phyloP scores from a whole-genome alignment of 1,140 invertebrate genomes.

The Pseudomyrmex gracilis region DNA sequence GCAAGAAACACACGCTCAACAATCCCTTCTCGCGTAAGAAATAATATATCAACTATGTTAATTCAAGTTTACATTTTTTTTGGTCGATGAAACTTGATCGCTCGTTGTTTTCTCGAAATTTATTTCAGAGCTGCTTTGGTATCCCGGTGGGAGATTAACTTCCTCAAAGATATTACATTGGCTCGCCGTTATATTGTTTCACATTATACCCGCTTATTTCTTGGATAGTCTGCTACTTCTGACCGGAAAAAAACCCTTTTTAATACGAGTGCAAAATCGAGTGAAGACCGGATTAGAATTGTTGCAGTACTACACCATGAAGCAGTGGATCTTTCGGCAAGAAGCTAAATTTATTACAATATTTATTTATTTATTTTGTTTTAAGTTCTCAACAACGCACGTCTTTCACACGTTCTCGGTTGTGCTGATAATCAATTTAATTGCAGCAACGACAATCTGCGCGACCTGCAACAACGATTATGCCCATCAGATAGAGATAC shows the following conservation, averaged over 20 bases:
- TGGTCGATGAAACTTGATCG: neutral
- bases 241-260: conserved; percentile 91
- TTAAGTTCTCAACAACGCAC: no score
- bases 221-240: conserved; percentile 90
- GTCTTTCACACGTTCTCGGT: no score
- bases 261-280: conserved; percentile 89
- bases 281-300: conserved; percentile 88
- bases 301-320: conserved; percentile 94
- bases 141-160: conserved; percentile 92
- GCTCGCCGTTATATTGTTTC: conserved; percentile 90
- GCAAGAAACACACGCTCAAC: conserved; percentile 83
- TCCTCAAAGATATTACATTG: conserved; percentile 89
- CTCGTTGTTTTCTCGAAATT: neutral
- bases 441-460: conserved; percentile 89
- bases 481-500: conserved; percentile 86
- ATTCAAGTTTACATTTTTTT: neutral
- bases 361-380: neutral
- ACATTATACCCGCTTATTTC: conserved; percentile 93
- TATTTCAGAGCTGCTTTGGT: conserved; percentile 89
- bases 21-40: conserved; percentile 85
- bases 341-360: conserved; percentile 44
- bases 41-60: neutral
- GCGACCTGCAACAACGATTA: conserved; percentile 87
- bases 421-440: neutral
- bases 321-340: conserved; percentile 92